Evolutionary conservation across 1,140 invertebrate species (phyloP).

Genomic region (Drosophila triauraria): DNA sequence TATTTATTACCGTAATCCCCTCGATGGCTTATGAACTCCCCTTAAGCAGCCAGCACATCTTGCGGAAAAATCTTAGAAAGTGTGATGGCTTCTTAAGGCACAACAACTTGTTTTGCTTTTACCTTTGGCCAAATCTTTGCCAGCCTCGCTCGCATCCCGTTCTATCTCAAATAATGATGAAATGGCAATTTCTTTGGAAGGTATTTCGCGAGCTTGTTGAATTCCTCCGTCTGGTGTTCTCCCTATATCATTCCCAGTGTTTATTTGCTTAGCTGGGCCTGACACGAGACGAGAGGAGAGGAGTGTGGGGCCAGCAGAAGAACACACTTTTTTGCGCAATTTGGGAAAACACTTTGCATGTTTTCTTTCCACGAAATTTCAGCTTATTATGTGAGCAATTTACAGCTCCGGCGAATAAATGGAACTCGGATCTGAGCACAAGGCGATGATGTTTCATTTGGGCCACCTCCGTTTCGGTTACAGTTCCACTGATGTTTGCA

Average conservation of each 20-base stretch:
- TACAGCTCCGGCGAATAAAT: conserved; percentile 27
- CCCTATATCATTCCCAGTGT: conserved; percentile 36
- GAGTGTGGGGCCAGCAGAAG: neutral
- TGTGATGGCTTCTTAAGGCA: conserved; percentile 1
- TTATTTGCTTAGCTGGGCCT: conserved; percentile 74
- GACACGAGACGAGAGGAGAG: conserved; percentile 19
- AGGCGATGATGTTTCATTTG: conserved; percentile 13
- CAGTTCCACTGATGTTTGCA: conserved; percentile 71
- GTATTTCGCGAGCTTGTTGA: conserved; percentile 22
- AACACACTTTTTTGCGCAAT: conserved; percentile 66
- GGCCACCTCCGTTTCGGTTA: conserved; percentile 43
- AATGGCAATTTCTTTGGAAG: conserved; percentile 72
- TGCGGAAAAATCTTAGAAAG: conserved; percentile 22
- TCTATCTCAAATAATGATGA: conserved; percentile 56
- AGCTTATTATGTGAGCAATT: conserved; percentile 56
- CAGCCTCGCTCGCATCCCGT: conserved; percentile 18
- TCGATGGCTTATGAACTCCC: conserved; percentile 9
- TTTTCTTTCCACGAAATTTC: conserved; percentile 48
- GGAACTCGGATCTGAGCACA: conserved; percentile 15
- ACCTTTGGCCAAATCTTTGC: conserved; percentile 37
- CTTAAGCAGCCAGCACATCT: neutral
- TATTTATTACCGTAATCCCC: conserved; percentile 26
- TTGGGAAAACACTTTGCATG: conserved; percentile 46
- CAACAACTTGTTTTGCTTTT: conserved; percentile 18
- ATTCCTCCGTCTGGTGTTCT: conserved; percentile 9